Evolutionary conservation across 1,140 invertebrate species (phyloP).

Genomic region (Catajapyx aquilonaris): DNA sequence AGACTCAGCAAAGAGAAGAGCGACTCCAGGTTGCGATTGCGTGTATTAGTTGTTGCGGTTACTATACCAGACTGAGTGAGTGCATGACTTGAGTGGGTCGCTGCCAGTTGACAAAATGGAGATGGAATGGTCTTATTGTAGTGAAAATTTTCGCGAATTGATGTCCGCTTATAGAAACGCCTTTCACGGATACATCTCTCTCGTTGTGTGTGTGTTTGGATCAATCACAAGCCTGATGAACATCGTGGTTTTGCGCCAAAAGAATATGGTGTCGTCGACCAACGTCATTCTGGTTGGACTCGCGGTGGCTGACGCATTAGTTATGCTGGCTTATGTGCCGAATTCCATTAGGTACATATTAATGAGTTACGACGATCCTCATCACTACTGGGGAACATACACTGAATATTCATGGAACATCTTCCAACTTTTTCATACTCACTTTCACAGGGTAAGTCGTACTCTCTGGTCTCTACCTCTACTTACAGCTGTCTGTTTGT

Average conservation of each 20-base stretch:
- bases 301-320: slow-evolving; percentile 72
- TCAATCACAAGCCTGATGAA: slow-evolving; percentile 82
- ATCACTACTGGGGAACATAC: slow-evolving; percentile 27
- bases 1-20: no score
- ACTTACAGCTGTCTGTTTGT: no score
- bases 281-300: slow-evolving; percentile 74
- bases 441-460: slow-evolving; percentile 40
- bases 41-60: no score
- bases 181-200: slow-evolving; percentile 50
- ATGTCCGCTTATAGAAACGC: no score
- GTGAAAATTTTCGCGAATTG: no score
- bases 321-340: slow-evolving; percentile 85
- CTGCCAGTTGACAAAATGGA: no score
- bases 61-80: no score
- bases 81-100: no score
- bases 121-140: no score
- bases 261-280: slow-evolving; percentile 76
- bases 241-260: slow-evolving; percentile 76
- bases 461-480: no score
- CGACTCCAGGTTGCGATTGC: no score
- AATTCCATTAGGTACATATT: slow-evolving; percentile 65
- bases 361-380: slow-evolving; percentile 24
- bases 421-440: slow-evolving; percentile 60
- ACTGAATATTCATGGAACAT: slow-evolving; percentile 55
- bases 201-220: slow-evolving; percentile 73